Evolutionary conservation across 2,113 vertebrate genomes (phyloP), one percentile per base, ranked within the genome.

Genomic region (Chloropsis cyanopogon): DNA sequence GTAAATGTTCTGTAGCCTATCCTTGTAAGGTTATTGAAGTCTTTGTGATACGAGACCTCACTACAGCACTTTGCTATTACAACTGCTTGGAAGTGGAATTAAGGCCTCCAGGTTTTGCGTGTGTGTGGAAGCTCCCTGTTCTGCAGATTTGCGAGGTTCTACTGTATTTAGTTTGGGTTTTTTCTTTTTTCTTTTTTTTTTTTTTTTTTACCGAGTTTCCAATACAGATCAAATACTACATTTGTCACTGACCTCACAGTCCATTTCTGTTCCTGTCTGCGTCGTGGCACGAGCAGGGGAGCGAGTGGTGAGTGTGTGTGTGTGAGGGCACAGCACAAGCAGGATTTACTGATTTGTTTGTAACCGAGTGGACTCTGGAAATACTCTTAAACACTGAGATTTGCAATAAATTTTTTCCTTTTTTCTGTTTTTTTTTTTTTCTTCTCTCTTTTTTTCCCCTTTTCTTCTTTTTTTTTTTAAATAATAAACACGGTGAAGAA

Each of bases 341-440:
- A 88, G 93, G 93, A 97, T 63, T 73, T 86, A 87, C 95, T 90
- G 73, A 83, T 80, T 65, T 77, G 76, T 97, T 96, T 94, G 96
- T 98, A 96, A 95, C 57, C 16, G 35, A 79, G 83, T 83, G 94
- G 95, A 95, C 91, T 97, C 97, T 97, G 97, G 97, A 98, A 98
- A 96, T 97, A 96, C 82, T 96, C 97, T 93, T 68, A 96, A 95
- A 95, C 92, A 97, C 93, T 96, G 93, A 97, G 79, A 97, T 98
- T 98, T 98, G 96, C 97, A 98, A 98, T 98, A 98, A 98, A 97
- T 83, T 82, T 90, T 92, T 95, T 91, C 39, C 85, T 92, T 69
- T 73, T 84, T 69, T 50, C 29, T 25, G 13, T 29, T 26, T 21
- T 46, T 11, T 63, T 87, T 66, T 66, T 41, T 41, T 33, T 17